Conservation (phyloP, 2,888 invertebrate species). For the Conus canariensis region DNA sequence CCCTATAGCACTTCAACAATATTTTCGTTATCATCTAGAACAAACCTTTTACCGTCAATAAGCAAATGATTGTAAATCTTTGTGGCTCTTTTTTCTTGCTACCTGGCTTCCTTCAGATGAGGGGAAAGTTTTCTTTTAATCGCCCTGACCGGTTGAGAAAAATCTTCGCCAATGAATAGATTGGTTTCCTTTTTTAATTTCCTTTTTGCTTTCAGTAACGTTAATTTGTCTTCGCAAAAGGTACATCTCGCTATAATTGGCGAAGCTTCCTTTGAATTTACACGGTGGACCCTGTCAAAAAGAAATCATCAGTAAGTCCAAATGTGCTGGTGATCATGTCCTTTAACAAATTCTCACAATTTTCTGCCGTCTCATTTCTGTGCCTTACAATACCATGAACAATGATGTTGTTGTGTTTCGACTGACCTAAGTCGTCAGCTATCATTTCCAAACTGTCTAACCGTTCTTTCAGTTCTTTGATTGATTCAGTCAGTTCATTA, state of each 20-base stretch:
- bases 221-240: not conserved
- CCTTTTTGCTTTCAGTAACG: not conserved
- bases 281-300: not conserved
- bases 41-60: not conserved
- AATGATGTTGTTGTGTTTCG: not conserved
- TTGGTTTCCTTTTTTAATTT: not conserved
- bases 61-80: slow-evolving; percentile 2
- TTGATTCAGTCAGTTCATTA: not conserved
- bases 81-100: not conserved
- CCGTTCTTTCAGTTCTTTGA: not conserved
- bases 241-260: not conserved
- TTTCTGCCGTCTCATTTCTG: not conserved
- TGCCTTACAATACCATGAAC: not conserved
- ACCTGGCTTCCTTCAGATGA: not conserved
- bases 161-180: not conserved
- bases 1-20: not conserved
- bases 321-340: not conserved
- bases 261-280: not conserved
- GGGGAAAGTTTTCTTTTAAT: not conserved
- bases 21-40: not conserved
- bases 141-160: not conserved
- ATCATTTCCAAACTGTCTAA: not conserved
- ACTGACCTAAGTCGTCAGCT: not conserved
- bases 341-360: not conserved
- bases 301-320: not conserved